phyloP scores from a whole-genome alignment of 1,140 invertebrate genomes.

The Eciton burchellii region DNA sequence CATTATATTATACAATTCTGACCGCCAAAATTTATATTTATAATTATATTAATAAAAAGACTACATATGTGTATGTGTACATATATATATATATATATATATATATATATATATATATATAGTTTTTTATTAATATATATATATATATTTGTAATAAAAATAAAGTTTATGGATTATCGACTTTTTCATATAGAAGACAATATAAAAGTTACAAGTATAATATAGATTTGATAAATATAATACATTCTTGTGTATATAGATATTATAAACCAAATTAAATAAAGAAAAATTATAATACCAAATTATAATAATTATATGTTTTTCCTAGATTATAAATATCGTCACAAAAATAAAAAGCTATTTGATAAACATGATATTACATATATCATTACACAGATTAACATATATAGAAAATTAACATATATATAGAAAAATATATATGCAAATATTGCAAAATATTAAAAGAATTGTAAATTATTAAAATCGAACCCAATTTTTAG shows the following conservation, averaged over 20 bases:
- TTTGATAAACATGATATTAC: conserved; percentile 37
- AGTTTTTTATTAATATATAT: no score
- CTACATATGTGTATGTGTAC: not conserved
- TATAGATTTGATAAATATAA: conserved; percentile 26
- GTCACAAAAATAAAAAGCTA: conserved; percentile 26
- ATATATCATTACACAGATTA: not conserved
- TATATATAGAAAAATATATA: not conserved
- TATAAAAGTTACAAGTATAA: conserved; percentile 9
- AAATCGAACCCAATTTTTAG: not conserved
- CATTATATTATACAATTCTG: conserved; percentile 29
- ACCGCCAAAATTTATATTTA: conserved; percentile 29
- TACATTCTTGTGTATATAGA: conserved; percentile 1
- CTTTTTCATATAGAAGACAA: not conserved
- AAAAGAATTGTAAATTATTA: conserved; percentile 5
- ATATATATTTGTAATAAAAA: conserved; percentile 36
- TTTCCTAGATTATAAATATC: conserved; percentile 8
- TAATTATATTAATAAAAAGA: conserved; percentile 14
- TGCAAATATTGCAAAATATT: conserved; percentile 4
- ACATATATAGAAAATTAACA: no score
- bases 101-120: conserved; percentile 39
- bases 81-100: conserved; percentile 18
- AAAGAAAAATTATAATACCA: not conserved
- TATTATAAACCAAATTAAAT: conserved; percentile 25
- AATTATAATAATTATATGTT: conserved; percentile 2
- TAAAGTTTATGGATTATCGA: conserved; percentile 16